These are phyloP conservation scores for Spilarctia lutea DNA, from an alignment of 2,888 invertebrate species.

Conservation along the genomic window DNA sequence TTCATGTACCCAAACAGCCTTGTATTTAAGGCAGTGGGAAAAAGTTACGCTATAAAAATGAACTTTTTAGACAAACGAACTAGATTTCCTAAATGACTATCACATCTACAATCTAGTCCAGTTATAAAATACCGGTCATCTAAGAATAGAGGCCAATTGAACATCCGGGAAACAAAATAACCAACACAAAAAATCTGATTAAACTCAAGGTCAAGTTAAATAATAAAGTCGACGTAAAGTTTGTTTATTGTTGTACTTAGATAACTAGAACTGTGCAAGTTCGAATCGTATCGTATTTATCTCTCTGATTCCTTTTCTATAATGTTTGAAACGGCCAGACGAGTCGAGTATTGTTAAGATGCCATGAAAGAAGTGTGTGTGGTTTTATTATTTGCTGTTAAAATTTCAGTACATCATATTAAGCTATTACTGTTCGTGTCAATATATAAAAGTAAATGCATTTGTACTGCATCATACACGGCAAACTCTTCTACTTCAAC, in stretches of 20 bases:
- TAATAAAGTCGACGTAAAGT: neutral
- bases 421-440: neutral
- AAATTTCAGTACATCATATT: neutral
- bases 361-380: neutral
- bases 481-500: conserved; percentile 2
- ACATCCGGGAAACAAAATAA: conserved; percentile 6
- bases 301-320: neutral
- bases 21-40: neutral
- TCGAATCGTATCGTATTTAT: too few species aligned
- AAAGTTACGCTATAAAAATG: neutral
- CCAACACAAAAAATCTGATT: conserved; percentile 3
- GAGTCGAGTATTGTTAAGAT: neutral
- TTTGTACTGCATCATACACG: neutral
- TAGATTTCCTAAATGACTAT: neutral
- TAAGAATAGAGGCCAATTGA: conserved; percentile 11
- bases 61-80: neutral
- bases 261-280: neutral
- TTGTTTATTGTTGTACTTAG: neutral
- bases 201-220: conserved; percentile 1
- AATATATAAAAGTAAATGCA: neutral
- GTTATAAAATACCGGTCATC: conserved; percentile 11
- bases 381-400: too few species aligned
- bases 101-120: neutral
- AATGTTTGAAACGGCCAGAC: neutral
- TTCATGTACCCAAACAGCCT: neutral